Evolutionary conservation across 1,140 invertebrate genomes (phyloP), one percentile per base, ranked within the genome.

Genomic region (Lerema accius): DNA sequence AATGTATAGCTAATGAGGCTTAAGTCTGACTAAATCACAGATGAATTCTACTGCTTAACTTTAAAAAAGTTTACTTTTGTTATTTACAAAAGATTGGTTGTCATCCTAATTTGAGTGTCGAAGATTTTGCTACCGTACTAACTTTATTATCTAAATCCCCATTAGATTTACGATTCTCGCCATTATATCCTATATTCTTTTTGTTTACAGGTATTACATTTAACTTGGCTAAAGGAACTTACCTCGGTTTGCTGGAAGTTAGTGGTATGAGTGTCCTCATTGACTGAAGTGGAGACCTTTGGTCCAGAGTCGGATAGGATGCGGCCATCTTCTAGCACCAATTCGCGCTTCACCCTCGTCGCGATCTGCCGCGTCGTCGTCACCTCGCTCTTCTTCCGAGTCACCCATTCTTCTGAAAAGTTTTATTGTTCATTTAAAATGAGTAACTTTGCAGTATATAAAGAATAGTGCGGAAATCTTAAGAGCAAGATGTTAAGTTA

Each of bases 341-440:
- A 93, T 82, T 97, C 96, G n/a, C 96, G 91, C 81, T 97, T 97
- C 0, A 97, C 96, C 62, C 96, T 91, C 5, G 96, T 97, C 77
- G 97, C 96, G 64, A 97, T 97, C 86, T 98, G 96, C 62, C 96
- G 93, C 39, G 95, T 97, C 45, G 96, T 98, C 45, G 95, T 96
- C 79, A 97, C 93, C 90, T 97, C 96, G 65, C 95, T 95, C 84
- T 95, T 96, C 89, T 96, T 96, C 78, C 95, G 95, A 59, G 95
- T 97, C 75, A 97, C 94, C 95, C 96, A 97, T 95, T 97, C 96
- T 91, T 97, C 96, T 97, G 93, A 35, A 92, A 93, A 74, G 23
- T 39, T 39, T 9, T 17, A 19, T 51, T 15, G 3, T 0, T 2
- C 10, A 11, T 37, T 37, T 37, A 37, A 4, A 11, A 37, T 32